These are phyloP conservation scores for Penaeus japonicus DNA, from an alignment of 1,140 invertebrate genomes.

Conservation along the genomic window DNA sequence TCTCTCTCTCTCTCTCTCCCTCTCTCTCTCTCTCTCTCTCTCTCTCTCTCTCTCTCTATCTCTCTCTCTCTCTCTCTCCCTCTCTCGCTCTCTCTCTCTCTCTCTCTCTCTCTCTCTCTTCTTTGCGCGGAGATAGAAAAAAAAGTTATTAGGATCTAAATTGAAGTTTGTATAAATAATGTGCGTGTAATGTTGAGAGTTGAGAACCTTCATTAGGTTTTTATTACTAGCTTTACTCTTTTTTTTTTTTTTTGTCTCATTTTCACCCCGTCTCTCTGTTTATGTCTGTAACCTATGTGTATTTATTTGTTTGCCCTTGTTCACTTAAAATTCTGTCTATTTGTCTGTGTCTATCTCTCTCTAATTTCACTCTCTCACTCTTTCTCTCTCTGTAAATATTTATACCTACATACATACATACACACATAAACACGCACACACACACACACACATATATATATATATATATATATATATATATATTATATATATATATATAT, in stretches of 20 bases:
- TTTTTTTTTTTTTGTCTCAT: background rate
- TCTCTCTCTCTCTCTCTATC: no score
- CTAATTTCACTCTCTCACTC: background rate
- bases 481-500: background rate
- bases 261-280: background rate
- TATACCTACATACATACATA: background rate
- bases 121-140: no score
- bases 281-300: background rate
- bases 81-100: no score
- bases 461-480: background rate
- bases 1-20: no score
- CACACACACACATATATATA: background rate
- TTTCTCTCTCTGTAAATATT: background rate
- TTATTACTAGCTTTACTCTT: background rate
- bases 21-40: no score
- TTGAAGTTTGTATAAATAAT: no score
- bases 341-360: background rate
- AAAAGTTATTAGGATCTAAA: no score
- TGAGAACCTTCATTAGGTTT: no score
- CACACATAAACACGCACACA: background rate
- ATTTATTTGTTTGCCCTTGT: background rate
- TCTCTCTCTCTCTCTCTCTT: no score
- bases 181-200: no score
- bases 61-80: no score
- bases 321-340: no score